Evolutionary conservation across 2,888 invertebrate genomes (phyloP).

Genomic region (Euspilapteryx auroguttella): DNA sequence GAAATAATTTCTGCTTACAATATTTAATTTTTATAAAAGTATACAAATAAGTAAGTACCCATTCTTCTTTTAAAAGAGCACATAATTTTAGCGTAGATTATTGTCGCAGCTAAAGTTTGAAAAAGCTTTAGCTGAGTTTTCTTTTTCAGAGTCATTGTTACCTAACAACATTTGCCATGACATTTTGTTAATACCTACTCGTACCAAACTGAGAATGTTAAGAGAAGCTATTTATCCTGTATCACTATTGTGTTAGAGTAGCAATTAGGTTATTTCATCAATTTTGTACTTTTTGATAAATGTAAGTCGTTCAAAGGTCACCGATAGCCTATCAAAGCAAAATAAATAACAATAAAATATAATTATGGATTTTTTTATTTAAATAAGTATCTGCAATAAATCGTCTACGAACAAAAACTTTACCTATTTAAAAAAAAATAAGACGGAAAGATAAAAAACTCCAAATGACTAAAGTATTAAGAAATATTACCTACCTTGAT

Average conservation of each 20-base stretch:
- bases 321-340: constrained; percentile 56
- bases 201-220: constrained; percentile 33
- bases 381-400: too few species aligned
- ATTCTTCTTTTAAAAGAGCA: too few species aligned
- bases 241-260: constrained; percentile 39
- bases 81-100: too few species aligned
- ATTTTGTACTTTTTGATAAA: constrained; percentile 57
- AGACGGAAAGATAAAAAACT: too few species aligned
- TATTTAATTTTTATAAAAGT: too few species aligned
- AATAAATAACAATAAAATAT: constrained; percentile 50
- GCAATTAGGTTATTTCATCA: constrained; percentile 41
- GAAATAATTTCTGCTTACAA: constrained; percentile 6
- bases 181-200: constrained; percentile 15
- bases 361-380: constrained; percentile 17
- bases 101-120: too few species aligned
- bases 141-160: constrained; percentile 18
- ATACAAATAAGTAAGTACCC: too few species aligned
- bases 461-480: too few species aligned
- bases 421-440: too few species aligned
- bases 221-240: constrained; percentile 48
- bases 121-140: constrained; percentile 7
- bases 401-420: too few species aligned
- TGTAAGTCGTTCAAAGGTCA: constrained; percentile 53
- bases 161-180: constrained; percentile 16
- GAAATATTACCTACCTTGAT: too few species aligned